Evolutionary conservation across 2,888 invertebrate genomes (phyloP).

Genomic region (Phalangium opilio): DNA sequence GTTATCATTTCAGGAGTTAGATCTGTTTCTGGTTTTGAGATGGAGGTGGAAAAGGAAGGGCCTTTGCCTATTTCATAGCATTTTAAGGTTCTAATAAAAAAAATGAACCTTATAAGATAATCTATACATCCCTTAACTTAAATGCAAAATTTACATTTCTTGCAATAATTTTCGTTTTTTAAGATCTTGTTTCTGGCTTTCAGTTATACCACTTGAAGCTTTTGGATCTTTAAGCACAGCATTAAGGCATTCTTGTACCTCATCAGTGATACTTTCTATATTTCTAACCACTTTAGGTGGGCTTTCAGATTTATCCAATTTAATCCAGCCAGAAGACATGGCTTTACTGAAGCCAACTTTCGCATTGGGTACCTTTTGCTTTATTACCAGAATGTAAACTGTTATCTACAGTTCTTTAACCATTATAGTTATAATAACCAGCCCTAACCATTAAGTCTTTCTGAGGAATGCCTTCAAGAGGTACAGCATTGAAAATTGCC

Average conservation of each 20-base stretch:
- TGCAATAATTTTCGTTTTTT: conserved; percentile 87
- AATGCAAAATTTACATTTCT: conserved; percentile 54
- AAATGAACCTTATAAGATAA: too few relatives aligned
- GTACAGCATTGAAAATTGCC: conserved; percentile 58
- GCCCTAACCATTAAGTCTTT: conserved; percentile 52
- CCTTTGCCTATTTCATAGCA: conserved; percentile 75
- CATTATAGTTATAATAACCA: background rate
- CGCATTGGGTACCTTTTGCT: conserved; percentile 46
- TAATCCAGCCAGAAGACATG: conserved; percentile 82
- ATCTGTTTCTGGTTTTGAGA: conserved; percentile 84
- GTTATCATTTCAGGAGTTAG: conserved; percentile 82
- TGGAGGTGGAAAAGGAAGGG: conserved; percentile 56
- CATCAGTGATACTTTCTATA: conserved; percentile 28
- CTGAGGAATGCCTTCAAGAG: conserved; percentile 54
- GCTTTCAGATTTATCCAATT: conserved; percentile 55
- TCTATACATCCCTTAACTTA: too few relatives aligned
- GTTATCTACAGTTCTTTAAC: conserved; percentile 2
- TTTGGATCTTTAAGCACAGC: too few relatives aligned
- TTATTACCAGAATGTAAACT: background rate
- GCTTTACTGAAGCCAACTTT: conserved; percentile 81
- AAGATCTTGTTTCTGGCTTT: conserved; percentile 61
- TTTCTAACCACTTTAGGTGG: conserved; percentile 38
- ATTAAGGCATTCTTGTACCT: conserved; percentile 49
- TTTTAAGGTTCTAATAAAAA: conserved; percentile 53
- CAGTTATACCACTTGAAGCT: conserved; percentile 29